Base-by-base conservation (phyloP, 2,113 vertebrate genomes). In the Ictalurus punctatus region DNA sequence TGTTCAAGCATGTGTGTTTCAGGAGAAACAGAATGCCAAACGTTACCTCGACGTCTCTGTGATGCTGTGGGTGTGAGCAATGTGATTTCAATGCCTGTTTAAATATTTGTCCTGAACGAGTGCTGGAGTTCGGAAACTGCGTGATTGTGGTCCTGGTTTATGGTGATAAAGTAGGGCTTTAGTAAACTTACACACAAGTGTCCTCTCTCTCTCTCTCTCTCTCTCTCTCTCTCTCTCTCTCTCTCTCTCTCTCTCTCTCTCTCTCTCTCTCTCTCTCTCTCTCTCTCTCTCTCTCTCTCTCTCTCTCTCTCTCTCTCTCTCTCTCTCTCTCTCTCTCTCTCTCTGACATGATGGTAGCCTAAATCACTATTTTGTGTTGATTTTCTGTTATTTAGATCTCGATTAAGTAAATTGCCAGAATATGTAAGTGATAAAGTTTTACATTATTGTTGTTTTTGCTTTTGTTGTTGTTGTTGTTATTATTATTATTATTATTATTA, bases 81-180 rank as follows among this genome's bases (percentile, higher is more conserved):
- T 54, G 34, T 1, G 74, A 34, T 34, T 34, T 80, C 67, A 80
- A 87, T 54, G 16, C 59, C 59, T 80, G 37, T 30, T 21, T 87
- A 80, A 87, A 87, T 87, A 76, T 87, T 87, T 87, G 74, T 40
- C 17, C 73, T 79, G 59, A 78, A 65, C 30, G 10, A 87, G 40
- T n/a, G 14, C 76, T 65, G 40, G 34, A 19, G 10, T 86, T 34
- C 54, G 59, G 74, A 87, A 87, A 59, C 61, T 87, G 58, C 9
- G 65, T 80, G 9, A 87, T 48, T 86, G 85, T 59, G 71, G 13
- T 73, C 23, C 54, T 34, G 13, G 67, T 87, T 80, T 67, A 34
- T 19, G 27, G 59, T 61, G 61, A 87, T 87, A 80, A 87, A 40
- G 73, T 12, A 12, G 37, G 37, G 37, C 73, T 74, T 40, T 44